These are phyloP conservation scores for Hemichromis elongatus DNA, from an alignment of 2,113 vertebrate genomes.

Conservation along the genomic window DNA sequence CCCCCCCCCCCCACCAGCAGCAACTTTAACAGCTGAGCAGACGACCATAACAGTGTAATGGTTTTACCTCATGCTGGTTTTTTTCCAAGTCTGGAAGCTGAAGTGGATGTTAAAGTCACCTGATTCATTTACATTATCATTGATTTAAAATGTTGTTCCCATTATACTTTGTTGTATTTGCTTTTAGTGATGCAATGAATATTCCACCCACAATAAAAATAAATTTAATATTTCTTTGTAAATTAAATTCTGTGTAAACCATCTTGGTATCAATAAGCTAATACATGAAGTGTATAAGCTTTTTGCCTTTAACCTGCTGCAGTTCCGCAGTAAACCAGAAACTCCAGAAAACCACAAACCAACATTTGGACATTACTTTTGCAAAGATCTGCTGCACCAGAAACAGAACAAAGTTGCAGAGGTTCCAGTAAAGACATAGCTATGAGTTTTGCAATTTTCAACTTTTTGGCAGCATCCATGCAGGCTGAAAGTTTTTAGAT, in stretches of 20 bases:
- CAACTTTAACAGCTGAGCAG: too few relatives aligned
- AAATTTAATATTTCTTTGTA: background rate
- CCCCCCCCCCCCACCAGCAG: too few relatives aligned
- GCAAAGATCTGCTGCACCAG: background rate
- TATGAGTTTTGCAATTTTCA: background rate
- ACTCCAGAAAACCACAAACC: background rate
- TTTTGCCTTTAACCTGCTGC: background rate
- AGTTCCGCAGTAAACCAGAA: background rate
- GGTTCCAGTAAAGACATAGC: background rate
- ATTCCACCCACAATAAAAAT: background rate
- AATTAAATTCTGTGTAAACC: background rate
- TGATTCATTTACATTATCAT: background rate
- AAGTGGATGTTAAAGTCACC: background rate
- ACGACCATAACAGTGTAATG: background rate
- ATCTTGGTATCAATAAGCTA: background rate
- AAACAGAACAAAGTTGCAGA: background rate
- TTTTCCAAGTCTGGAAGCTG: background rate
- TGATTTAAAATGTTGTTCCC: background rate
- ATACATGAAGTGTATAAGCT: too few relatives aligned
- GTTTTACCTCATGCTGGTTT: background rate
- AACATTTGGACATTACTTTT: background rate
- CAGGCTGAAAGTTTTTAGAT: background rate
- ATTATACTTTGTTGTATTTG: background rate
- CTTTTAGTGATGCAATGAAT: background rate
- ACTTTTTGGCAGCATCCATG: background rate